Evolutionary conservation across 1,140 invertebrate genomes (phyloP), one percentile per base, ranked within the genome.

Genomic region (Listronotus oregonensis): DNA sequence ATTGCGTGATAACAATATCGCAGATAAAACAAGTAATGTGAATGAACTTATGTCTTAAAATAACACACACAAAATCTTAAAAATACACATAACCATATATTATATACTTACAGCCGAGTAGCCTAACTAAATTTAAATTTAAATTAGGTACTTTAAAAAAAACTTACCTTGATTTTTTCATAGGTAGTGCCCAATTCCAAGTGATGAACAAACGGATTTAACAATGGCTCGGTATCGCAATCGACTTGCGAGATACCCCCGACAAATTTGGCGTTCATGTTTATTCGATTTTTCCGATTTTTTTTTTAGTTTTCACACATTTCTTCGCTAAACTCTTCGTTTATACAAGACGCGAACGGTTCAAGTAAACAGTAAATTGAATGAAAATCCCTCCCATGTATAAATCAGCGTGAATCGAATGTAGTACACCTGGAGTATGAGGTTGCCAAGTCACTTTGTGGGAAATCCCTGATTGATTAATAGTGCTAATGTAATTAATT

Each of bases 161-260:
- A 42, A 78, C 85, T 84, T 82, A 93, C 91, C 87, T 92, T 92
- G 78, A 93, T 87, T 82, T 93, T 91, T 76, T 93, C 91, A 74
- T 90, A 91, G 66, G 89, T 89, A 70, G 88, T 90, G 77, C 90
- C 88, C 75, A 94, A 83, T 81, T 93, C 89, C 77, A 93, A 81
- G 74, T 88, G 89, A 77, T 94, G 91, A 39, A 93, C 90, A 79
- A 94, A 93, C 37, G 91, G 91, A 80, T 93, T 93, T 72, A 92
- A 74, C 62, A 89, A 76, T 73, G 86, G 82, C 62, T 80, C 74
- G 64, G 64, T 62, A 39, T 61, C 75, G 67, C 83, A 69, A 64
- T 71, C 65, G 21, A 74, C 69, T 42, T 72, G 71, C 18, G 70
- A 68, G 55, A 75, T 77, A 18, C 67, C 73, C 3, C 68, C 70